phyloP scores from a whole-genome alignment of 2,113 vertebrate species.

The Megaptera novaeangliae region DNA sequence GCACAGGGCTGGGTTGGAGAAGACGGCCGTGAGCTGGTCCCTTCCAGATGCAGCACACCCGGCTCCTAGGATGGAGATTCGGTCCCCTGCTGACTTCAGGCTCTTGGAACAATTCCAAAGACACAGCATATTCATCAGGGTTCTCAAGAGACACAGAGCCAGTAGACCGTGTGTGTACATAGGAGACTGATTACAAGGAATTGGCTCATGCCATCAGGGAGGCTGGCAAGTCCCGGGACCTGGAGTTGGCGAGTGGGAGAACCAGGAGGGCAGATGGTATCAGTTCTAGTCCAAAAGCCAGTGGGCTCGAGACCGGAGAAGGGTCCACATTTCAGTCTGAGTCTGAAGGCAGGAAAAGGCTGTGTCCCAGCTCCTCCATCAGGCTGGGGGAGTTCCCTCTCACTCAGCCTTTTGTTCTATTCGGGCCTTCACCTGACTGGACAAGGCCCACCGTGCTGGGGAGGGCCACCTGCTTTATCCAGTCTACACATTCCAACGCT shows the following conservation, averaged over 20 bases:
- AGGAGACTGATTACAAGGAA: not conserved
- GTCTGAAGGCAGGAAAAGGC: not conserved
- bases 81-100: not conserved
- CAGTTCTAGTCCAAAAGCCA: not conserved
- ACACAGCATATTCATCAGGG: accelerated
- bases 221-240: not conserved
- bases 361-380: accelerated
- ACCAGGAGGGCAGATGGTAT: accelerated
- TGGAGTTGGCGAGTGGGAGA: accelerated
- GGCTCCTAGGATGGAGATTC: not conserved
- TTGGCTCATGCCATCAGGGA: accelerated
- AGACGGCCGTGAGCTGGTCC: accelerated
- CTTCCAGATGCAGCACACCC: not conserved
- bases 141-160: not conserved
- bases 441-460: not conserved
- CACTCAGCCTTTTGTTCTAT: not conserved
- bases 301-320: not conserved
- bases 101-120: not conserved
- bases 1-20: not conserved
- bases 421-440: not conserved
- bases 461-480: not conserved
- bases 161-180: accelerated
- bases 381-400: not conserved
- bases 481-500: accelerated
- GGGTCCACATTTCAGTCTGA: not conserved